Base-by-base conservation (phyloP, 1,140 invertebrate genomes). In the Drosophila gunungcola region DNA sequence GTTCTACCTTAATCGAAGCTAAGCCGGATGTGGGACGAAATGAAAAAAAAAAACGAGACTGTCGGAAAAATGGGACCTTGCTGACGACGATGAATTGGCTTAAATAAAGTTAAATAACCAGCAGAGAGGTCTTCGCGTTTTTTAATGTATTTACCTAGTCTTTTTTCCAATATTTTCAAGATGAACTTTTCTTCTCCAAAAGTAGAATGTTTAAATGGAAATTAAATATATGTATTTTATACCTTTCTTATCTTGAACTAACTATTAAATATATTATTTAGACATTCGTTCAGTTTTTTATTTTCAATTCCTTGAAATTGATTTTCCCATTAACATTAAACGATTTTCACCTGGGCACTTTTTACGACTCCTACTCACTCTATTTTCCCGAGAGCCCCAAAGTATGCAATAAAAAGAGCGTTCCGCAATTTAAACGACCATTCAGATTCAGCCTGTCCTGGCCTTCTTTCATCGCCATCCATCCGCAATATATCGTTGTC, bases 1-100 rank as follows among this genome's bases (percentile, higher is more conserved):
- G 43, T 36, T 45, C 46, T 41, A 58, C 51, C 75, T 62, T 86
- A 81, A 86, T 85, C 73, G 78, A 74, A 64, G 72, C 56, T 65
- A 65, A 70, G 77, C 72, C 78, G 46, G 38, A 69, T 58, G 72
- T 76, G 48, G 29, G 52, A 34, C 39, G 48, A 41, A 45, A 43
- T 46, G 72, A 45, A 39, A 42, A 39, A 39, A 58, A 76, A 53
- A 49, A 42, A 48, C 38, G 13, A 32, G 75, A 75, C 56, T 13
- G 73, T 45, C 36, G 52, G 25, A 51, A 73, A 75, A 75, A 36
- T 34, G 29, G 9, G 39, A 38, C 43, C 21, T 45, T 53, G 25
- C 48, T 46, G 53, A 29, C 13, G 12, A 57, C 38, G 52, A 72
- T 72, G 52, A 72, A 70, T 70, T 49, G 64, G 43, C 64, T 36